A percentile compares a stretch with the other conserved stretches of the same genome.
Evolutionary conservation across 2,888 invertebrate genomes (phyloP).

Genomic region (Hypselothyrea guttata): DNA sequence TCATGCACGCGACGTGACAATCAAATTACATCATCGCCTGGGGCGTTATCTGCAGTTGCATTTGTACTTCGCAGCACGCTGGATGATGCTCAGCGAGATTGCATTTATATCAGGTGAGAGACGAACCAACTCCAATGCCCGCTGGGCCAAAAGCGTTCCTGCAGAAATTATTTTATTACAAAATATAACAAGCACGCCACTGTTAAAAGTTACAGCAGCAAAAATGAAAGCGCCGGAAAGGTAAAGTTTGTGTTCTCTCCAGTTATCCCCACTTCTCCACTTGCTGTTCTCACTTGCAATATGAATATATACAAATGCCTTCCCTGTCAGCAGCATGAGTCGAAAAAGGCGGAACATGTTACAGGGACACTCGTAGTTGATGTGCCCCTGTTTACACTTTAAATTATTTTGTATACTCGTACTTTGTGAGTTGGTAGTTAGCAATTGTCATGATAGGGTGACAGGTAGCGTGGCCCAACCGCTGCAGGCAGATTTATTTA

Average conservation of each 20-base stretch:
- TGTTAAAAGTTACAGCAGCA: slow-evolving; percentile 20
- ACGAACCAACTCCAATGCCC: slow-evolving; percentile 18
- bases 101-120: slow-evolving; percentile 89
- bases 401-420: slow-evolving; percentile 49
- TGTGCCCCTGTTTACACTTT: slow-evolving; percentile 43
- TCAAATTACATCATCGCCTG: slow-evolving; percentile 89
- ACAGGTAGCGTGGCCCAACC: too few species aligned
- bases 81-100: slow-evolving; percentile 94
- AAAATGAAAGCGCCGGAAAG: slow-evolving; percentile 13
- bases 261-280: slow-evolving; percentile 40
- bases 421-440: slow-evolving; percentile 42
- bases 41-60: slow-evolving; percentile 89
- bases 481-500: too few species aligned
- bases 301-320: slow-evolving; percentile 33
- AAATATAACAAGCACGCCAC: slow-evolving; percentile 49
- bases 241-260: slow-evolving; percentile 47
- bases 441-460: slow-evolving; percentile 19
- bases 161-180: slow-evolving; percentile 54
- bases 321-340: slow-evolving; percentile 42
- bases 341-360: neutral
- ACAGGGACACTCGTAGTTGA: slow-evolving; percentile 11
- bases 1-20: slow-evolving; percentile 90
- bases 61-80: slow-evolving; percentile 90
- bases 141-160: slow-evolving; percentile 46
- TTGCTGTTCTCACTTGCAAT: slow-evolving; percentile 50